These are phyloP conservation scores for Neopipo cinnamomea DNA, from an alignment of 2,113 vertebrate species.

Conservation along the genomic window DNA sequence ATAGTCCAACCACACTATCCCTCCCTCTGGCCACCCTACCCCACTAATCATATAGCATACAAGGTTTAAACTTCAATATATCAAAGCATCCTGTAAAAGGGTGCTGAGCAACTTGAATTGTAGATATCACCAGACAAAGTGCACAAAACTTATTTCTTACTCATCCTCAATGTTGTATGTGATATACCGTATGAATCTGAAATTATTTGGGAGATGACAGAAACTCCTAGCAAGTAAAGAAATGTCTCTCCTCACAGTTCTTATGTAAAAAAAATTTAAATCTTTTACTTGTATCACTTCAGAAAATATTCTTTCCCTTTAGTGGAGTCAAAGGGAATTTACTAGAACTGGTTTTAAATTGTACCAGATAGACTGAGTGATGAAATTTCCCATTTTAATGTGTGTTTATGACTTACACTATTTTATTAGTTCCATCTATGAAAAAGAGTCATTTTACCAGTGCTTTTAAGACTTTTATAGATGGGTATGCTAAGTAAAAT, in stretches of 20 bases:
- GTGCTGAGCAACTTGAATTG: neutral
- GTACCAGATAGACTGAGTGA: slow-evolving; percentile 45
- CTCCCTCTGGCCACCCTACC: rapidly evolving
- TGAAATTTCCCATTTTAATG: slow-evolving; percentile 71
- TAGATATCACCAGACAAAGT: neutral
- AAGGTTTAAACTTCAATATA: neutral
- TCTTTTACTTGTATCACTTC: neutral
- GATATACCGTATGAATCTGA: neutral
- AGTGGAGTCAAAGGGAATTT: slow-evolving; percentile 25
- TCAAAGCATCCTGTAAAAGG: neutral
- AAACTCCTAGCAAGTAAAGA: neutral
- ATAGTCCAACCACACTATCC: neutral
- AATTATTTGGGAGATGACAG: neutral
- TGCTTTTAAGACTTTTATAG: slow-evolving; percentile 58
- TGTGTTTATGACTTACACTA: slow-evolving; percentile 72
- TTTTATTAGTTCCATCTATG: slow-evolving; percentile 71
- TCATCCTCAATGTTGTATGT: neutral
- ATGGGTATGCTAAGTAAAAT: slow-evolving; percentile 52
- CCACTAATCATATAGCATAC: neutral
- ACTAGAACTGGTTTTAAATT: slow-evolving; percentile 46
- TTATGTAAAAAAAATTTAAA: neutral
- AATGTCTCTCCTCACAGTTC: neutral
- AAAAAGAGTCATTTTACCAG: slow-evolving; percentile 61
- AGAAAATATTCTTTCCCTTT: slow-evolving; percentile 29
- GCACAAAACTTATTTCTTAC: neutral